Base-by-base conservation (phyloP, 35 echinoderm and acorn worm genomes). In the Ophiothrix spiculata region DNA sequence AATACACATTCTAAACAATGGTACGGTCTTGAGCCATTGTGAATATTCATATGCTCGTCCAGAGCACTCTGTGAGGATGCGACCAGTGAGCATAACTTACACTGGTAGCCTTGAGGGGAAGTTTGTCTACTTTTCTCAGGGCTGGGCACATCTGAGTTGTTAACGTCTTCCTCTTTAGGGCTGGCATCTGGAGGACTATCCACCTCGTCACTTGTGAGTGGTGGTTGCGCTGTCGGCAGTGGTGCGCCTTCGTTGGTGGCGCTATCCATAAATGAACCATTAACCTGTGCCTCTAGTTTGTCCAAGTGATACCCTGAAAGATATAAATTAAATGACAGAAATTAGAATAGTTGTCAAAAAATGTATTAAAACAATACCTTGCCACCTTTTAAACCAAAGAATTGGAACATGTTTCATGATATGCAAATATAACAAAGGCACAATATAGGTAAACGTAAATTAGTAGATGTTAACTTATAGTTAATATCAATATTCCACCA, bases 11-110 rank as follows among this genome's bases (percentile, higher is more conserved):
- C 94, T 39, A 90, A 85, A 86, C 94, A 97, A 78, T 97, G 87
- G 69, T 93, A 97, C 29, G 94, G 94, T 40, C 91, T 81, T 32
- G 91, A 87, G 78, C 94, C 94, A 38, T 84, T 93, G 77, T 97
- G 94, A 36, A 97, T 93, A 88, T 97, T 97, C 89, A 93, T 97
- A 75, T 97, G 94, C 84, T 97, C 94, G 60, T 97, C 94, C 39
- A 97, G 85, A 39, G 91, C 91, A 73, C 78, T 79, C 64, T 93
- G 83, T 35, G 94, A 93, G 17, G 94, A 90, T 15, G 91, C 91
- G 29, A 97, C 79, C 64, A 97, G 84, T 32, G 94, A 93, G 81
- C 94, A 97, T 0, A 97, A 85, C 79, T 90, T 89, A 64, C 94
- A 97, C 91, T 97, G 94, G 77, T 82, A 97, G 37, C 91, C 94